Percentiles rank a stretch among this genome's conserved stretches.
Evolutionary conservation across 2,888 invertebrate genomes (phyloP).

Genomic region (Melolontha melolontha): DNA sequence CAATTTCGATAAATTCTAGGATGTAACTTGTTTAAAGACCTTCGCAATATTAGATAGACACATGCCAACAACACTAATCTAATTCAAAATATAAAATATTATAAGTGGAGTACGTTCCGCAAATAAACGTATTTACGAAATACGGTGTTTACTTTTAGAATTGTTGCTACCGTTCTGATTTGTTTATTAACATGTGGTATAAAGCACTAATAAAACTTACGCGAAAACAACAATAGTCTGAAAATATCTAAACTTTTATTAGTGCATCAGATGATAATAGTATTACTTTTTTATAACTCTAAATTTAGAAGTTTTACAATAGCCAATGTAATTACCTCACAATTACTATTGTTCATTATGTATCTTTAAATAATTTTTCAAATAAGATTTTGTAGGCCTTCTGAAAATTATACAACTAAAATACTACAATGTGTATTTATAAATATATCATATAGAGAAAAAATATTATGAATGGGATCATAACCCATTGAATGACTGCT

Average conservation of each 20-base stretch:
- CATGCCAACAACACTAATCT: no score
- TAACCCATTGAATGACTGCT: slow-evolving; percentile 28
- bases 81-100: no score
- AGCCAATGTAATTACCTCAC: not conserved
- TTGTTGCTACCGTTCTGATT: not conserved
- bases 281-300: slow-evolving; percentile 2
- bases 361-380: slow-evolving; percentile 8
- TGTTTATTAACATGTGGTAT: not conserved
- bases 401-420: not conserved
- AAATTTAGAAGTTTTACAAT: slow-evolving; percentile 24
- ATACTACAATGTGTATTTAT: no score
- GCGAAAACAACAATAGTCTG: slow-evolving; percentile 7
- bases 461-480: slow-evolving; percentile 26
- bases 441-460: slow-evolving; percentile 2
- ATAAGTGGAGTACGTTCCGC: no score
- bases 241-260: slow-evolving; percentile 13
- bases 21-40: no score
- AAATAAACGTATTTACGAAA: no score
- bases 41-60: no score
- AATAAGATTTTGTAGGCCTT: not conserved
- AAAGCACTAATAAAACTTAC: not conserved
- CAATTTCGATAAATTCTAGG: no score
- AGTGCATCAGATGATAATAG: not conserved
- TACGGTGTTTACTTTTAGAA: not conserved
- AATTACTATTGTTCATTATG: slow-evolving; percentile 9